These are phyloP conservation scores for Myocastor coypus DNA, from an alignment of 2,113 vertebrate genomes.

Conservation along the genomic window DNA sequence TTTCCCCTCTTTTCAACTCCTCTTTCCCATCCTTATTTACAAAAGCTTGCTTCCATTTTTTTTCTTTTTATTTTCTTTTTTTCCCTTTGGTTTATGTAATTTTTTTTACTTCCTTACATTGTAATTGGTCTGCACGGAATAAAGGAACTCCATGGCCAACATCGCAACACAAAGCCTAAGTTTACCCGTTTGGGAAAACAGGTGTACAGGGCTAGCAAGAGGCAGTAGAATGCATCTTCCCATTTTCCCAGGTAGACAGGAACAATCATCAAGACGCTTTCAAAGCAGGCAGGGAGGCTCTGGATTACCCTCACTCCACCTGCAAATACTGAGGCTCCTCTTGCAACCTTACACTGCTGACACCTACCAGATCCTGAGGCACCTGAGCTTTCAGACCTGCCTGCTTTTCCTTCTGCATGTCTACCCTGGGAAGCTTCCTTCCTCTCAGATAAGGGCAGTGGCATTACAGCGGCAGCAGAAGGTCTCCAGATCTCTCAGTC, in stretches of 20 bases:
- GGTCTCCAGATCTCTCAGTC: not conserved
- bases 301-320: not conserved
- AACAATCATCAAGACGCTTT: not conserved
- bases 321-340: not conserved
- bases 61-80: not conserved
- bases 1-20: not conserved
- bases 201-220: not conserved
- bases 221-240: not conserved
- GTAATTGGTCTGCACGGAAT: not conserved
- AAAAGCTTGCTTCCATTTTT: not conserved
- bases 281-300: not conserved
- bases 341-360: not conserved
- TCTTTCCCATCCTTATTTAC: not conserved
- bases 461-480: no score
- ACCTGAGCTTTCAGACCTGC: not conserved
- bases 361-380: not conserved
- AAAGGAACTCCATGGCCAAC: not conserved
- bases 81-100: not conserved
- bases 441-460: not conserved
- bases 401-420: not conserved
- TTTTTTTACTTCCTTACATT: not conserved
- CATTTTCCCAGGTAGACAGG: not conserved
- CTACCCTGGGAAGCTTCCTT: not conserved
- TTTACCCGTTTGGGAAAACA: not conserved
- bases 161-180: not conserved